Evolutionary conservation across 2,113 vertebrate genomes (phyloP), one percentile per base, ranked within the genome.

Genomic region (Petroica traversi): DNA sequence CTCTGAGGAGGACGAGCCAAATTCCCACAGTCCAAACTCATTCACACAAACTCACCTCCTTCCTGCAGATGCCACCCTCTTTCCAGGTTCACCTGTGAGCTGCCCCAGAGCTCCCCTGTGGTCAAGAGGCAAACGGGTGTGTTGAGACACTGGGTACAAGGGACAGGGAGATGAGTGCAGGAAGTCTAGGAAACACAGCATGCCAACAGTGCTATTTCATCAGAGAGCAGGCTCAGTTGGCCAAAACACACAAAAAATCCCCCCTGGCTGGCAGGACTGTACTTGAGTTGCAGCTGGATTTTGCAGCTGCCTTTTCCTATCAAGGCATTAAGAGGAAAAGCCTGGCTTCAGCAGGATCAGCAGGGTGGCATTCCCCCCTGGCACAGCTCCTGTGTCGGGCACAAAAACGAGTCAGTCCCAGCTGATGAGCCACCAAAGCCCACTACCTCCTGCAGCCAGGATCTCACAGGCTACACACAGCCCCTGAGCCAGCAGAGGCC

Each of bases 361-460:
- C 48, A 84, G 69, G 52, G 54, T 85, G 45, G 38, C 66, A 41
- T 48, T 72, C 19, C 64, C 74, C 25, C 36, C 64, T 24, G 84
- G 74, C 77, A 77, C 41, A 51, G 62, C 67, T 75, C n/a, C 31
- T 76, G 45, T 16, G 33, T 2, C 3, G 15, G 41, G 71, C 61
- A 78, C 49, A 83, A 28, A 49, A 59, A 55, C 0, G 8, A 69
- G 38, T 33, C 20, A 19, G 9, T 29, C 33, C 20, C 58, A 46
- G 34, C 33, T 57, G 59, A 52, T 13, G 12, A 61, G 34, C 22
- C 33, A 43, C 45, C 58, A 41, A 40, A 61, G 41, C 48, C 45
- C 0, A 0, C 28, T 22, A 15, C 10, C 52, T 67, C 48, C 80
- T 52, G 46, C 48, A 78, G 69, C 45, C 0, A 0, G 19, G 38